Conservation (phyloP, 2,888 invertebrate species). For the Cryptosula pallasiana region DNA sequence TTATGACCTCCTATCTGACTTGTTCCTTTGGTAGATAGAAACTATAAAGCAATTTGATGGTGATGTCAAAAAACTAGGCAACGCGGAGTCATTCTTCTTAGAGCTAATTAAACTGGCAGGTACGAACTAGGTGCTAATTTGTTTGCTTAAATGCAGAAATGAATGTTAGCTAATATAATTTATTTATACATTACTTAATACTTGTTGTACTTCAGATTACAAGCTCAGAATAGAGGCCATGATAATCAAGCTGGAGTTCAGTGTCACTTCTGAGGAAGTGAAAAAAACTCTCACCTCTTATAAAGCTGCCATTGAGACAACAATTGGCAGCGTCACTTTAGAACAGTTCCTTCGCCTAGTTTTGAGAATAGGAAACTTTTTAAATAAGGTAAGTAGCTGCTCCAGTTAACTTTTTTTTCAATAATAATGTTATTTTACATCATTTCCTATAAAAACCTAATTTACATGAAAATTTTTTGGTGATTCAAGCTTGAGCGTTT, state of each 20-base stretch:
- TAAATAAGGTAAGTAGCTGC: constrained; percentile 68
- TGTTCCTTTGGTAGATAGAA: constrained; percentile 59
- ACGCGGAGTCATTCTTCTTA: constrained; percentile 87
- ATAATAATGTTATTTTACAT: too few species aligned
- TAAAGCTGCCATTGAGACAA: constrained; percentile 76
- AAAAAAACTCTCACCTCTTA: constrained; percentile 86
- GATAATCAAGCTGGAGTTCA: constrained; percentile 89
- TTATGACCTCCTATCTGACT: not conserved
- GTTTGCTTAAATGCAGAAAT: not conserved
- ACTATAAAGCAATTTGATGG: constrained; percentile 83
- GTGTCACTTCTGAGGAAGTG: constrained; percentile 77
- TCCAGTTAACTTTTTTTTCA: too few species aligned
- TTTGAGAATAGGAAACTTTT: constrained; percentile 89
- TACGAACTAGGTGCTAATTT: not conserved
- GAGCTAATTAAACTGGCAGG: constrained; percentile 76
- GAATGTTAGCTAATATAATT: not conserved
- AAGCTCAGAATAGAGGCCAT: constrained; percentile 89
- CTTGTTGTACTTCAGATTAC: constrained; percentile 62
- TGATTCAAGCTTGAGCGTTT: too few species aligned
- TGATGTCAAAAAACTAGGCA: constrained; percentile 77
- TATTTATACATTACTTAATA: not conserved
- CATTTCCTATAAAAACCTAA: too few species aligned
- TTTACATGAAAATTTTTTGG: too few species aligned
- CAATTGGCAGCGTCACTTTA: constrained; percentile 61
- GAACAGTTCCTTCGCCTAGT: constrained; percentile 90